Evolutionary conservation across 2,113 vertebrate genomes (phyloP).

Genomic region (Catharus fuscescens): DNA sequence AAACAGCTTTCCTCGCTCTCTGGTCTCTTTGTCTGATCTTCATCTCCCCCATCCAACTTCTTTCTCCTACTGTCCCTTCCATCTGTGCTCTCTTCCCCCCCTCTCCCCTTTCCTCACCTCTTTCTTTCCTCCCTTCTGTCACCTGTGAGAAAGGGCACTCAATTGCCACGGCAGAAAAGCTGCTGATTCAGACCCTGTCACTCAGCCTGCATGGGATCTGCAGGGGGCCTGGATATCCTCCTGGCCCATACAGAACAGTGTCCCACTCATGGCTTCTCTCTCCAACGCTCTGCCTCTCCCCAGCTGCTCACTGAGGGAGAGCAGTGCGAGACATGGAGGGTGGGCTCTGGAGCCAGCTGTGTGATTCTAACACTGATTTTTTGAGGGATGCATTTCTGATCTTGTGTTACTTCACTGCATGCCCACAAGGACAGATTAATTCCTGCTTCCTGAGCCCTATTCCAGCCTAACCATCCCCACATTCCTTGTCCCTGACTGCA

Average conservation of each 20-base stretch:
- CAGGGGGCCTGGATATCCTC: not conserved
- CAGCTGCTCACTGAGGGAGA: not conserved
- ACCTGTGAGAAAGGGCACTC: not conserved
- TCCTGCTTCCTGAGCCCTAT: not conserved
- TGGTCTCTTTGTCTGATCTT: not conserved
- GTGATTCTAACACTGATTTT: not conserved
- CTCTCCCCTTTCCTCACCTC: not conserved
- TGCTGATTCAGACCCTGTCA: not conserved
- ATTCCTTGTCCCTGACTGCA: not conserved
- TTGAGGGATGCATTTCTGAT: not conserved
- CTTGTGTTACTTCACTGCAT: not conserved
- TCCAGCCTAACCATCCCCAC: not conserved
- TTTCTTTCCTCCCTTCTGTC: not conserved
- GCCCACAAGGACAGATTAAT: not conserved
- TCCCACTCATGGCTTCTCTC: not conserved
- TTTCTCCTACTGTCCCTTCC: not conserved
- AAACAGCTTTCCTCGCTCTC: not conserved
- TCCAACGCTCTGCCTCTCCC: not conserved
- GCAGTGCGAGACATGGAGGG: not conserved
- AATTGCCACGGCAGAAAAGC: not conserved
- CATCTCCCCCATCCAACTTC: not conserved
- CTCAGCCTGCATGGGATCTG: not conserved
- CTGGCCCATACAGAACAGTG: not conserved
- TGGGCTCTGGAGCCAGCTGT: not conserved
- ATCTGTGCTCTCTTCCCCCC: not conserved